Conservation (phyloP, 1,140 invertebrate species). For the Philopotamus ludificatus region DNA sequence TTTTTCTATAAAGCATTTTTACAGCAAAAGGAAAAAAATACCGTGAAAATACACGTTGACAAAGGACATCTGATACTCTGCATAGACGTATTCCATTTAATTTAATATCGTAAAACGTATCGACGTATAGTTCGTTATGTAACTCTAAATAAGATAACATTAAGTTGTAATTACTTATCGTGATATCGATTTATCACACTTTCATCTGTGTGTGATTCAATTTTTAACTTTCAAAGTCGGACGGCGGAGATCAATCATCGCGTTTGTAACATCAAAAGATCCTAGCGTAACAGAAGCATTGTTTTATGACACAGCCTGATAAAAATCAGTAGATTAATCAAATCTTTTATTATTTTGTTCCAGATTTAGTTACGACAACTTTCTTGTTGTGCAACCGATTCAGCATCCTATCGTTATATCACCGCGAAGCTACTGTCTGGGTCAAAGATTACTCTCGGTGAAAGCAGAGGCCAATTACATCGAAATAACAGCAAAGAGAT, state of each 20-base stretch:
- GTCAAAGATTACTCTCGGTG: neutral
- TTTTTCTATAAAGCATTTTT: neutral
- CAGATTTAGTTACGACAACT: neutral
- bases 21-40: no score
- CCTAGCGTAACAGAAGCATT: neutral
- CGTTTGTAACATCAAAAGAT: neutral
- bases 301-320: neutral
- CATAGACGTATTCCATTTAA: no score
- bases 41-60: no score
- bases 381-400: neutral
- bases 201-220: neutral
- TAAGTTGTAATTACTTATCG: no score
- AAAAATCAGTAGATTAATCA: neutral
- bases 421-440: neutral
- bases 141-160: no score
- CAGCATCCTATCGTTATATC: conserved; percentile 1
- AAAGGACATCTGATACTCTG: no score
- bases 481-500: neutral
- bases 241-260: no score
- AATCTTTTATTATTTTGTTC: neutral
- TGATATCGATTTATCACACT: neutral
- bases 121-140: no score
- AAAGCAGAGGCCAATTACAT: neutral
- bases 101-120: no score
- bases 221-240: neutral